These are phyloP conservation scores for Macrotis lagotis DNA, from an alignment of 2,113 vertebrate genomes.

Conservation along the genomic window DNA sequence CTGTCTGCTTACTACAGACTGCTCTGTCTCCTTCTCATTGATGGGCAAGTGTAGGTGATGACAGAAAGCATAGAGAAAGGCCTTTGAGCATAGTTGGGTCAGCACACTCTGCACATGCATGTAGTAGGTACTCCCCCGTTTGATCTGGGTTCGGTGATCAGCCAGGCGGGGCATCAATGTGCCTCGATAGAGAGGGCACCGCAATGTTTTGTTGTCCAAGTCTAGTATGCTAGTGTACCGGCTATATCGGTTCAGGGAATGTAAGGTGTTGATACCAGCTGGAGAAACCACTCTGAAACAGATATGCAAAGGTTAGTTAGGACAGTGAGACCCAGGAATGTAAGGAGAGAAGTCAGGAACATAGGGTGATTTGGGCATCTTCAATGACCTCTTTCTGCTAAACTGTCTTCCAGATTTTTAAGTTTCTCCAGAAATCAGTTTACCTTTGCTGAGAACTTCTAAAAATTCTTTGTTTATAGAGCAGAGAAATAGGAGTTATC, in stretches of 20 bases:
- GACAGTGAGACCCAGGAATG: background rate
- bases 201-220: slow-evolving; percentile 93
- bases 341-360: background rate
- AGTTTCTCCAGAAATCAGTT: background rate
- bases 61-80: slow-evolving; percentile 96
- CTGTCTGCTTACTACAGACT: slow-evolving; percentile 83
- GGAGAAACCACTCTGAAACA: slow-evolving; percentile 89
- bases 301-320: slow-evolving; percentile 49
- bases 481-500: background rate
- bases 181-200: slow-evolving; percentile 92
- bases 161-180: slow-evolving; percentile 89
- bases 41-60: slow-evolving; percentile 95
- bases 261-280: slow-evolving; percentile 84
- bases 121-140: slow-evolving; percentile 95
- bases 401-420: background rate
- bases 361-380: background rate
- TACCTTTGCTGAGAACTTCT: background rate
- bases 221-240: slow-evolving; percentile 96
- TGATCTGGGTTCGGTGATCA: slow-evolving; percentile 95
- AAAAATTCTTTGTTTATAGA: background rate
- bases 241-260: slow-evolving; percentile 93
- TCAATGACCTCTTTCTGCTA: background rate
- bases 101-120: slow-evolving; percentile 92
- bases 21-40: slow-evolving; percentile 82
- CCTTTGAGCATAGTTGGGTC: slow-evolving; percentile 91